Evolutionary conservation across 2,888 invertebrate genomes (phyloP).

Genomic region (Microctonus brassicae): DNA sequence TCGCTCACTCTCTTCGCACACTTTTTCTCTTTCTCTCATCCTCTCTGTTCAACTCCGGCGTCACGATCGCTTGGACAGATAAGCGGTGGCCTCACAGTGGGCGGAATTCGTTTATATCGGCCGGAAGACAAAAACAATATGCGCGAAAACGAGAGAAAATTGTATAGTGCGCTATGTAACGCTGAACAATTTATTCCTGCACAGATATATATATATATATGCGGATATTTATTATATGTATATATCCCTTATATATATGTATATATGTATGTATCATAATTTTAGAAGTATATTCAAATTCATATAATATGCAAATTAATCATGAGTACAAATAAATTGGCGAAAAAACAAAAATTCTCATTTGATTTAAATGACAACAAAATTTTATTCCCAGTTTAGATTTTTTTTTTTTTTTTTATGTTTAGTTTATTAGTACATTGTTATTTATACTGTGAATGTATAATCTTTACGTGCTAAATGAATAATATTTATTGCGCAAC

Average conservation of each 20-base stretch:
- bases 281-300: conserved; percentile 12
- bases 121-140: conserved; percentile 50
- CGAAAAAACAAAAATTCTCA: conserved; percentile 5
- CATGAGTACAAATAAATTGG: background rate
- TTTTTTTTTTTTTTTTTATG: too few relatives aligned
- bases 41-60: conserved; percentile 1
- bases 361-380: too few relatives aligned
- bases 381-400: too few relatives aligned
- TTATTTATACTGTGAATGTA: too few relatives aligned
- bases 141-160: conserved; percentile 44
- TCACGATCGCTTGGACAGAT: conserved; percentile 46
- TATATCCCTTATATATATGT: conserved; percentile 17
- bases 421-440: too few relatives aligned
- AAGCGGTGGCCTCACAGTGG: conserved; percentile 54
- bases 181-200: conserved; percentile 19
- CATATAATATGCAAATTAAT: conserved; percentile 14
- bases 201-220: conserved; percentile 4
- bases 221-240: background rate
- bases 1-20: too few relatives aligned
- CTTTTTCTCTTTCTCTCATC: background rate
- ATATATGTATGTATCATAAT: too few relatives aligned
- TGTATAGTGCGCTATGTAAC: conserved; percentile 41
- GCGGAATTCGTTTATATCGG: conserved; percentile 60
- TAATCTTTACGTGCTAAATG: too few relatives aligned
- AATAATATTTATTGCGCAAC: too few relatives aligned